Percentiles rank a stretch among this genome's conserved stretches.
phyloP scores from a whole-genome alignment of 2,888 invertebrate genomes.

The Lottia gigantea region DNA sequence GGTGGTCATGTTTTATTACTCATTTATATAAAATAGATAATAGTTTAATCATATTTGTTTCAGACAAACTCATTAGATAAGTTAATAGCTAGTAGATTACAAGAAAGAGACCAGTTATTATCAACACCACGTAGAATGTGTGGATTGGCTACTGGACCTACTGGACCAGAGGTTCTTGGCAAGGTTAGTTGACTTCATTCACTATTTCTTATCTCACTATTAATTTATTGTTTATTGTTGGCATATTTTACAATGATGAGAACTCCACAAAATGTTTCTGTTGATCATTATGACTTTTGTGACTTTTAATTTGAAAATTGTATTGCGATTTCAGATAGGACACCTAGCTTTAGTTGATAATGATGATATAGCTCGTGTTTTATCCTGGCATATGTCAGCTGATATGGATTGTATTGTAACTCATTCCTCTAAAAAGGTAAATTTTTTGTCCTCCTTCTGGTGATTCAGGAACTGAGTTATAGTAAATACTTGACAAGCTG shows the following conservation, averaged over 20 bases:
- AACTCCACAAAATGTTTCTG: too few relatives aligned
- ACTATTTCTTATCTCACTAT: background rate
- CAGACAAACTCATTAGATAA: slow-evolving; percentile 53
- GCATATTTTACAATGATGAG: too few relatives aligned
- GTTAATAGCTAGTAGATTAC: slow-evolving; percentile 41
- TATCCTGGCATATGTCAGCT: slow-evolving; percentile 69
- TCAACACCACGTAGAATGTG: slow-evolving; percentile 54
- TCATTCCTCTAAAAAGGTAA: slow-evolving; percentile 61
- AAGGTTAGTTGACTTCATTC: slow-evolving; percentile 46
- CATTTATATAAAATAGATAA: too few relatives aligned
- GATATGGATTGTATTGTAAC: slow-evolving; percentile 69
- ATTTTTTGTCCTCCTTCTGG: background rate
- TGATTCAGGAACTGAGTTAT: background rate
- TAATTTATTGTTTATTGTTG: too few relatives aligned
- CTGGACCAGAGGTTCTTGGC: slow-evolving; percentile 63
- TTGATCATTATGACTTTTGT: too few relatives aligned
- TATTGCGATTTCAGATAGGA: slow-evolving; percentile 65
- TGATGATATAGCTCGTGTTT: slow-evolving; percentile 61
- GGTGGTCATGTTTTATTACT: too few relatives aligned
- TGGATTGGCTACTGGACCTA: slow-evolving; percentile 51
- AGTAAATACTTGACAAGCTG: background rate
- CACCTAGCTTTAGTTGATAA: slow-evolving; percentile 62
- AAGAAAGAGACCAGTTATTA: slow-evolving; percentile 50
- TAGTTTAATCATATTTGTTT: slow-evolving; percentile 16
- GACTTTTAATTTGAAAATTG: too few relatives aligned